phyloP scores from a whole-genome alignment of 1,140 invertebrate species.

The Subanguina moxae region DNA sequence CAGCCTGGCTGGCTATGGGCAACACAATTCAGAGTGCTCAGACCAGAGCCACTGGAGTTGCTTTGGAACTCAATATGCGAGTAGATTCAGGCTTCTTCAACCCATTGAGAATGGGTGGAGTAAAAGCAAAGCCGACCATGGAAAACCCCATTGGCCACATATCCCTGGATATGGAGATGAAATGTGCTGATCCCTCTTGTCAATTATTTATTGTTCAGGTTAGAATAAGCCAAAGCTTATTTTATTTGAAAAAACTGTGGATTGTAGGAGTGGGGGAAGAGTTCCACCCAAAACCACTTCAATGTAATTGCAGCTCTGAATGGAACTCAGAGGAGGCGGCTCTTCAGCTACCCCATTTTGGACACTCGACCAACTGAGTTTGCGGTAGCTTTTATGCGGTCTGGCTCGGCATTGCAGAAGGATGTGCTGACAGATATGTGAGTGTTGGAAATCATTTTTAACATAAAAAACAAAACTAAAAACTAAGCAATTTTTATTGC shows the following conservation, averaged over 20 bases:
- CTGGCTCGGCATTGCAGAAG: slow-evolving; percentile 39
- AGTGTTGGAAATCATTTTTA: too few relatives aligned
- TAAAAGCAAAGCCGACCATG: slow-evolving; percentile 12
- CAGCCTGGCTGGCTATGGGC: slow-evolving; percentile 51
- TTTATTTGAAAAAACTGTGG: neutral
- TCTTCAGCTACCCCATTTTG: slow-evolving; percentile 61
- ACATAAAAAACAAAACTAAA: too few relatives aligned
- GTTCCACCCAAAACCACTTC: slow-evolving; percentile 15
- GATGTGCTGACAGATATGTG: slow-evolving; percentile 38
- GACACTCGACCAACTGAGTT: slow-evolving; percentile 63
- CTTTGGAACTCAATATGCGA: slow-evolving; percentile 51
- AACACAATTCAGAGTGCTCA: slow-evolving; percentile 55
- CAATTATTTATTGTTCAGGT: slow-evolving; percentile 61
- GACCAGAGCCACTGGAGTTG: slow-evolving; percentile 55
- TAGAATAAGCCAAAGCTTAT: neutral
- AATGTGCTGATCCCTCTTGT: slow-evolving; percentile 55
- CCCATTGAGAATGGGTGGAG: slow-evolving; percentile 39
- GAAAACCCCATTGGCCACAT: slow-evolving; percentile 47
- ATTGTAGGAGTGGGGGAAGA: neutral
- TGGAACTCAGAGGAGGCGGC: slow-evolving; percentile 59
- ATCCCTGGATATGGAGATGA: slow-evolving; percentile 40
- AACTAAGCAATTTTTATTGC: too few relatives aligned
- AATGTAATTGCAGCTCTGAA: slow-evolving; percentile 59
- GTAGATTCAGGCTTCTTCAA: slow-evolving; percentile 52
- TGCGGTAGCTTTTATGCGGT: slow-evolving; percentile 66